Conservation (phyloP, 2,797 vertebrate genomes). For the Columba guinea region DNA sequence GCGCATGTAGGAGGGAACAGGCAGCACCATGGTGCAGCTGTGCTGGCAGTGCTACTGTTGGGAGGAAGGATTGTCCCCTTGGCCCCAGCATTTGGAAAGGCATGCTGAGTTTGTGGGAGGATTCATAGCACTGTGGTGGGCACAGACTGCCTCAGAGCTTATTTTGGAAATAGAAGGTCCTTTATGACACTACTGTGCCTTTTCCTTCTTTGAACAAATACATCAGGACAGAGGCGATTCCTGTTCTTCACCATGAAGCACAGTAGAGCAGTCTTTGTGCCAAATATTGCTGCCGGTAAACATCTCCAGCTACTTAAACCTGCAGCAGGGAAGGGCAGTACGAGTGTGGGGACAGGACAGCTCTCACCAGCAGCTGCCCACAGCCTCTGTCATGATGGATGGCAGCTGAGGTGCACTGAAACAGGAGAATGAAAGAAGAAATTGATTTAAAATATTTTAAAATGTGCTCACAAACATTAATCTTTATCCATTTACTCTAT, state of each 20-base stretch:
- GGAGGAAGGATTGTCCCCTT: background rate
- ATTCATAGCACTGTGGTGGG: background rate
- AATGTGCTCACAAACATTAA: background rate
- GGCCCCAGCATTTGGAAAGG: background rate
- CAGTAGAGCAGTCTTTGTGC: background rate
- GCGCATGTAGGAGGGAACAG: accelerated
- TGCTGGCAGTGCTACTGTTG: background rate
- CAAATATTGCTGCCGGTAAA: background rate
- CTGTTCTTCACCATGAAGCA: conserved; percentile 1
- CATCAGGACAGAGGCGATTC: background rate
- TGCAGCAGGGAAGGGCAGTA: background rate
- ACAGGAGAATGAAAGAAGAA: background rate
- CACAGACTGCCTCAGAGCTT: background rate
- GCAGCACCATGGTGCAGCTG: background rate
- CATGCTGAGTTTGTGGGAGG: background rate
- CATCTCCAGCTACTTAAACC: background rate
- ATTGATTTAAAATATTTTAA: background rate
- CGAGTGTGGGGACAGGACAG: background rate
- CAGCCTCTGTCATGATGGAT: background rate
- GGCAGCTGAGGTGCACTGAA: background rate
- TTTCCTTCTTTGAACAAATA: background rate
- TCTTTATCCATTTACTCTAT: background rate
- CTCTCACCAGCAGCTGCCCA: background rate
- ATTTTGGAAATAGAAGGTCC: background rate
- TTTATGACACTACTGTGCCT: background rate